A percentile compares a stretch with the other conserved stretches of the same genome.
phyloP scores from a whole-genome alignment of 2,888 invertebrate species.

The Plagodis dolabraria region DNA sequence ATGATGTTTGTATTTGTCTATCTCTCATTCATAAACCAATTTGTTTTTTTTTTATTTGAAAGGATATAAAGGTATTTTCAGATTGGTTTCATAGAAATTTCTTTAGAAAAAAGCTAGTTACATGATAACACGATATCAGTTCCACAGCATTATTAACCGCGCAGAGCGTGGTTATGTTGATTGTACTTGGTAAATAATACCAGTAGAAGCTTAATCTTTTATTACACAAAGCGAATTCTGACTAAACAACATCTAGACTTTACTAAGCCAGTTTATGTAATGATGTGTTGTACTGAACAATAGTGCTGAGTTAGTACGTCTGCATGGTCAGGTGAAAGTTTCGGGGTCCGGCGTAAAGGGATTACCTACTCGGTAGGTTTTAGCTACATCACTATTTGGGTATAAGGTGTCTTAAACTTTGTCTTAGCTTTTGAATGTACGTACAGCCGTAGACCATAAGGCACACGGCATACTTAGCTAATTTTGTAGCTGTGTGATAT shows the following conservation, averaged over 20 bases:
- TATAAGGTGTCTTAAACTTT: conserved; percentile 33
- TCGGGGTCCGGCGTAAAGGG: conserved; percentile 56
- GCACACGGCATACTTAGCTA: not conserved
- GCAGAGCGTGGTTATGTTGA: no score
- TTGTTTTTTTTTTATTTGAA: no score
- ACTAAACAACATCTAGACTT: conserved; percentile 13
- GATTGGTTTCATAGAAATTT: no score
- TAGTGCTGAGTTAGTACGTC: conserved; percentile 62
- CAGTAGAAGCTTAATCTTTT: no score
- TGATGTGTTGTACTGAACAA: conserved; percentile 20
- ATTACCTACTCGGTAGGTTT: conserved; percentile 60
- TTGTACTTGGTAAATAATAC: no score
- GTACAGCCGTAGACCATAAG: no score
- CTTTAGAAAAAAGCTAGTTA: no score
- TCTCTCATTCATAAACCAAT: no score
- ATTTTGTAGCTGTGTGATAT: not conserved
- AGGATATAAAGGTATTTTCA: no score
- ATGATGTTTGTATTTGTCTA: no score
- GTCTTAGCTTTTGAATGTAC: conserved; percentile 19
- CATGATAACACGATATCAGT: no score
- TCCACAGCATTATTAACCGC: no score
- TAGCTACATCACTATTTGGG: conserved; percentile 46
- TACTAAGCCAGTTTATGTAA: conserved; percentile 31
- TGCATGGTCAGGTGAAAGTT: conserved; percentile 69
- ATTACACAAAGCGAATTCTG: not conserved